Percentiles rank a stretch among this genome's conserved stretches.
Evolutionary conservation across 2,888 invertebrate species (phyloP).

Genomic region (Ischnus inquisitorius): DNA sequence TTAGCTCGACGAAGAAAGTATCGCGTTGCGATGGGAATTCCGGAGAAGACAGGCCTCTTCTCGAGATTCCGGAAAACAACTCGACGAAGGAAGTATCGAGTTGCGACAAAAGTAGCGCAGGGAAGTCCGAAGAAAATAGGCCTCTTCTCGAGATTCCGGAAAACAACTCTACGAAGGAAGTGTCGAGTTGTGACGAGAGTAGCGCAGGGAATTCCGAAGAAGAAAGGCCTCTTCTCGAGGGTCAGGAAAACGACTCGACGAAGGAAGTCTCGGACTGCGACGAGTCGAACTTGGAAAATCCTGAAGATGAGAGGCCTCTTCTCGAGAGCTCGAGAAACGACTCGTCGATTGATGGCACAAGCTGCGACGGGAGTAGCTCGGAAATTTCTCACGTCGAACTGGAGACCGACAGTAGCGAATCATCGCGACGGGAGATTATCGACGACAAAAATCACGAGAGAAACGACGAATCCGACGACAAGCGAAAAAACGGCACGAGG

Average conservation of each 20-base stretch:
- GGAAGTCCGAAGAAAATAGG: background rate
- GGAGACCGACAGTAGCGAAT: slow-evolving; percentile 2
- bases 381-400: slow-evolving; percentile 49
- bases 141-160: background rate
- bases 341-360: background rate
- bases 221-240: background rate
- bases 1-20: background rate
- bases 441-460: no score
- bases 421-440: background rate
- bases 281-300: no score
- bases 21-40: no score
- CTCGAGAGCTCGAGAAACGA: background rate
- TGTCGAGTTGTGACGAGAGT: slow-evolving; percentile 25
- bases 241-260: background rate
- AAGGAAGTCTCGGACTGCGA: background rate
- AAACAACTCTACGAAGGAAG: background rate
- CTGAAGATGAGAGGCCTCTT: background rate
- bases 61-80: no score
- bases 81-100: background rate
- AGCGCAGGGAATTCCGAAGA: background rate
- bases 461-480: slow-evolving; percentile 15
- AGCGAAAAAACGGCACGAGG: background rate
- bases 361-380: slow-evolving; percentile 38
- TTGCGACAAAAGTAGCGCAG: slow-evolving; percentile 20
- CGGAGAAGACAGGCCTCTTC: no score